phyloP scores from a whole-genome alignment of 2,113 vertebrate genomes.

The Pedetes capensis region DNA sequence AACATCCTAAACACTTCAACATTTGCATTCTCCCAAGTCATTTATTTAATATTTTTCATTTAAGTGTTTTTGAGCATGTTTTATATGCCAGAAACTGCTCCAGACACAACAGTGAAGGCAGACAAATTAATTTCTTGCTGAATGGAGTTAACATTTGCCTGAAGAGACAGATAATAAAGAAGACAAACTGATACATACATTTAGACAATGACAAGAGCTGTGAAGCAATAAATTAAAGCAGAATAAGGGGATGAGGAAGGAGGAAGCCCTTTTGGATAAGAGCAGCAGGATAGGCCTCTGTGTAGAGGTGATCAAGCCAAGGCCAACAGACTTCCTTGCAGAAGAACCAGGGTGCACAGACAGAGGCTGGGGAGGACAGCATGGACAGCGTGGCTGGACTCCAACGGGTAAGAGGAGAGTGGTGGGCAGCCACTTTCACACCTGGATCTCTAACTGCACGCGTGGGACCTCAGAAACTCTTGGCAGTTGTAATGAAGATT shows the following conservation, averaged over 20 bases:
- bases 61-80: neutral
- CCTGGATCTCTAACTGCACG: rapidly evolving
- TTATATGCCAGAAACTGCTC: neutral
- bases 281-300: neutral
- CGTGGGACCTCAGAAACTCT: neutral
- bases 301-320: neutral
- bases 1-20: neutral
- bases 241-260: no score
- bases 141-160: neutral
- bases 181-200: neutral
- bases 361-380: neutral
- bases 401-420: neutral
- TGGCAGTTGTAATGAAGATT: neutral
- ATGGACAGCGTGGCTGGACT: neutral
- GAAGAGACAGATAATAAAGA: neutral
- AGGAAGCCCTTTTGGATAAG: neutral
- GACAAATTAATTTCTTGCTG: neutral
- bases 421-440: neutral
- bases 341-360: neutral
- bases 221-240: neutral
- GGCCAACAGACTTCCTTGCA: neutral
- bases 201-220: neutral
- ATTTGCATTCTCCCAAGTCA: neutral
- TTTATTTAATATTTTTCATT: neutral
- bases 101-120: neutral